phyloP scores from a whole-genome alignment of 2,113 vertebrate species.

The Melanostigma gelatinosum region DNA sequence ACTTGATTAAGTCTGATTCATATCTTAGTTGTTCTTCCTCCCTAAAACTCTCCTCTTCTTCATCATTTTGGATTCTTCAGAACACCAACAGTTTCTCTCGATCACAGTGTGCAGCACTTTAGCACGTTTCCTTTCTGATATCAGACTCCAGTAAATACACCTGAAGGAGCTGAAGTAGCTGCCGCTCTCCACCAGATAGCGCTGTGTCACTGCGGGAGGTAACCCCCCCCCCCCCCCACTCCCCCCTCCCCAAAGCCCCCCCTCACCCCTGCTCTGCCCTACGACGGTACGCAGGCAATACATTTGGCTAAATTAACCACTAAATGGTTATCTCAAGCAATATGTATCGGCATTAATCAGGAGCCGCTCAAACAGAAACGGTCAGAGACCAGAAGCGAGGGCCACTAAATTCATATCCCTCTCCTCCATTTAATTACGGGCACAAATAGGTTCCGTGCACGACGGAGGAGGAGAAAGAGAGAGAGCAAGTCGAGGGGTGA shows the following conservation, averaged over 20 bases:
- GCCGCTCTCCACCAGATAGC: conserved; percentile 84
- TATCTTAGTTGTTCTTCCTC: no score
- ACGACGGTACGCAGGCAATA: conserved; percentile 91
- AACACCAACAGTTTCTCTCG: neutral
- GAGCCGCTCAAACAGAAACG: conserved; percentile 94
- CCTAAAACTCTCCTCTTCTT: no score
- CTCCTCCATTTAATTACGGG: conserved; percentile 91
- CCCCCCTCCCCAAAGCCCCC: no score
- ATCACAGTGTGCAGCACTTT: neutral
- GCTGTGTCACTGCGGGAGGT: conserved; percentile 85
- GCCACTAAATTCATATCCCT: conserved; percentile 94
- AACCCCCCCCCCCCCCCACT: conserved; percentile 37
- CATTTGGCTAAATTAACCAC: conserved; percentile 99
- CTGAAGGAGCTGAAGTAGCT: conserved; percentile 26
- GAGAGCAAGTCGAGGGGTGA: conserved; percentile 65
- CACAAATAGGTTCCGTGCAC: conserved; percentile 91
- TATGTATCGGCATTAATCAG: conserved; percentile 99
- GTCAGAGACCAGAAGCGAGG: conserved; percentile 88
- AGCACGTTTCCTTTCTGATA: neutral
- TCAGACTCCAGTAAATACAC: neutral
- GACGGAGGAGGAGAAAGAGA: conserved; percentile 47
- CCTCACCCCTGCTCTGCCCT: conserved; percentile 21
- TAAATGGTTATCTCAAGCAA: conserved; percentile 99
- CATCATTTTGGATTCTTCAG: no score
- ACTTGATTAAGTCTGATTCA: no score